phyloP scores from a whole-genome alignment of 2,113 vertebrate genomes.

The Sander lucioperca region DNA sequence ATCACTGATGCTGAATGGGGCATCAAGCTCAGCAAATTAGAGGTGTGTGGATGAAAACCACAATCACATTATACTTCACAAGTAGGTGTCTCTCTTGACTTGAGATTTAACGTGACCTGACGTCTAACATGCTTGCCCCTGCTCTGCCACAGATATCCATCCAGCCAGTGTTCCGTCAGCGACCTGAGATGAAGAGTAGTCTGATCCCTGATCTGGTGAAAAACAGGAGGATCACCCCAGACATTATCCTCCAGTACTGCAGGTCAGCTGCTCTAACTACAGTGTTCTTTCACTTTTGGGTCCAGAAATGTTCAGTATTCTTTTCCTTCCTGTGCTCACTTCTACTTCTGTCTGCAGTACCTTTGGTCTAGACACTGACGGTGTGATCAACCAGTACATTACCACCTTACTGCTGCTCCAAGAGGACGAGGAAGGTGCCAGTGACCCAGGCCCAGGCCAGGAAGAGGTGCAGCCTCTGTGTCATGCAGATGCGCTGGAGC shows the following conservation, averaged over 20 bases:
- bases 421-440: conserved; percentile 65
- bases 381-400: conserved; percentile 91
- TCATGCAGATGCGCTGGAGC: conserved; percentile 80
- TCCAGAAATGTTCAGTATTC: neutral
- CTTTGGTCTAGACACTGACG: conserved; percentile 89
- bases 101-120: neutral
- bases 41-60: conserved; percentile 79
- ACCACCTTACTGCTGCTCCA: conserved; percentile 90
- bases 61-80: neutral
- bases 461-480: conserved; percentile 43
- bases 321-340: neutral
- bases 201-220: conserved; percentile 90
- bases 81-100: neutral
- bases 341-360: conserved; percentile 78
- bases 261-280: conserved; percentile 80
- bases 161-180: conserved; percentile 92
- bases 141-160: conserved; percentile 91
- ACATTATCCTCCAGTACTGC: conserved; percentile 92
- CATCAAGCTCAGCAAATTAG: conserved; percentile 88
- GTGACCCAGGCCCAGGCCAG: conserved; percentile 13
- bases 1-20: conserved; percentile 94
- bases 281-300: neutral
- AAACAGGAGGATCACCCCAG: conserved; percentile 87
- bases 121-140: neutral
- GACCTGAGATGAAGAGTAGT: conserved; percentile 88